Conservation (phyloP, 2,113 vertebrate species). For the Lampris megalopsis region DNA sequence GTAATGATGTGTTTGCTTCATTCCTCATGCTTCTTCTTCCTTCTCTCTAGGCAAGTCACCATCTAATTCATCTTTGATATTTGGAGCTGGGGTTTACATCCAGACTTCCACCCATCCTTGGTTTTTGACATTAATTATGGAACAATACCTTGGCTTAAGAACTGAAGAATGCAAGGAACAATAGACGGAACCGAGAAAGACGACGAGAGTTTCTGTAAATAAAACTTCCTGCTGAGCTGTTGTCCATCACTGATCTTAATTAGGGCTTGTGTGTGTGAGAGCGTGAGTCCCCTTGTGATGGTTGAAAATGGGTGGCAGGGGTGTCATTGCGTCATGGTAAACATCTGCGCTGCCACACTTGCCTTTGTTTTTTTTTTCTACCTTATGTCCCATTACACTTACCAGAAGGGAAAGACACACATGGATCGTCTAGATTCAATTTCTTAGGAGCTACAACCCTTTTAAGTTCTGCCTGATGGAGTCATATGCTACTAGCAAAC, state of each 20-base stretch:
- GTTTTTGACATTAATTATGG: too few relatives aligned
- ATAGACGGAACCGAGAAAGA: too few relatives aligned
- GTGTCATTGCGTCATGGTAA: background rate
- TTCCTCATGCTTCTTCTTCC: too few relatives aligned
- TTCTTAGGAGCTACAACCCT: slow-evolving; percentile 50
- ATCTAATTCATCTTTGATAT: too few relatives aligned
- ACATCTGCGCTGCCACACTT: slow-evolving; percentile 29
- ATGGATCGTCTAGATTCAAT: slow-evolving; percentile 46
- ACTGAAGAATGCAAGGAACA: too few relatives aligned
- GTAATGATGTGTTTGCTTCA: too few relatives aligned
- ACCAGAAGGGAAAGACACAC: slow-evolving; percentile 43
- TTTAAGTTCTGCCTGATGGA: slow-evolving; percentile 51
- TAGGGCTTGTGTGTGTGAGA: background rate
- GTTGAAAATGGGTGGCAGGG: background rate
- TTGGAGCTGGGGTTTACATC: too few relatives aligned
- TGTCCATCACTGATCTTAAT: too few relatives aligned
- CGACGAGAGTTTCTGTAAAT: background rate
- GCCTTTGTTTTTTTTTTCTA: slow-evolving; percentile 29
- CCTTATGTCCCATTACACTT: slow-evolving; percentile 34
- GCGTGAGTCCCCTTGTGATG: background rate
- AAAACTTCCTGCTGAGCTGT: too few relatives aligned
- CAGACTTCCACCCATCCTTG: too few relatives aligned
- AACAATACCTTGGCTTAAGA: too few relatives aligned
- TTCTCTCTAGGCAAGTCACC: too few relatives aligned
- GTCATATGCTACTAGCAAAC: slow-evolving; percentile 32